Conservation (phyloP, 1,140 invertebrate species). For the Acromyrmex echinatior region DNA sequence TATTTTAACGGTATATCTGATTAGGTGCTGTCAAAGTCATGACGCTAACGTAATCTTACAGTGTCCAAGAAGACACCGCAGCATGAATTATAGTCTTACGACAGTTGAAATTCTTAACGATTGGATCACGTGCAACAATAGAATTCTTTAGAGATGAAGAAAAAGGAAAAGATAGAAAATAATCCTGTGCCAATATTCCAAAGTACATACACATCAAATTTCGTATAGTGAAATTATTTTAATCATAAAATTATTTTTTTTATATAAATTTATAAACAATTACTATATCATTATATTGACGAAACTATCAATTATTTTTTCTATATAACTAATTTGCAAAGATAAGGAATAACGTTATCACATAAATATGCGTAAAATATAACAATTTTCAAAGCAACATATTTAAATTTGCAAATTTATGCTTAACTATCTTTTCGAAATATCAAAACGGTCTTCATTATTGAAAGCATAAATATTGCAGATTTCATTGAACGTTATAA, state of each 20-base stretch:
- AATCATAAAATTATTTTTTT: neutral
- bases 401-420: neutral
- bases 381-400: neutral
- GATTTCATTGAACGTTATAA: too few relatives aligned
- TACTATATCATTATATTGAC: neutral
- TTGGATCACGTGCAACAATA: neutral
- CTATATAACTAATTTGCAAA: neutral
- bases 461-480: too few relatives aligned
- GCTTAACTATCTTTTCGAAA: too few relatives aligned
- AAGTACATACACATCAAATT: neutral
- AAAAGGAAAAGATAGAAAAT: neutral
- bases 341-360: neutral
- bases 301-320: neutral
- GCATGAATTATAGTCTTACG: constrained; percentile 9
- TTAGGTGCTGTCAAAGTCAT: neutral
- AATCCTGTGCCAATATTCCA: neutral
- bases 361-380: neutral
- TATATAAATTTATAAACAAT: neutral
- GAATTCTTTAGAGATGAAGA: neutral
- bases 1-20: constrained; percentile 19
- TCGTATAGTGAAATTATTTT: neutral
- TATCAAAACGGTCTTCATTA: too few relatives aligned
- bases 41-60: neutral
- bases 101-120: constrained; percentile 31
- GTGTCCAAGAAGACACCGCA: neutral